Percentiles rank a stretch among this genome's conserved stretches.
phyloP scores from a whole-genome alignment of 2,888 invertebrate genomes.

The Drosophila nr. perissopoda region DNA sequence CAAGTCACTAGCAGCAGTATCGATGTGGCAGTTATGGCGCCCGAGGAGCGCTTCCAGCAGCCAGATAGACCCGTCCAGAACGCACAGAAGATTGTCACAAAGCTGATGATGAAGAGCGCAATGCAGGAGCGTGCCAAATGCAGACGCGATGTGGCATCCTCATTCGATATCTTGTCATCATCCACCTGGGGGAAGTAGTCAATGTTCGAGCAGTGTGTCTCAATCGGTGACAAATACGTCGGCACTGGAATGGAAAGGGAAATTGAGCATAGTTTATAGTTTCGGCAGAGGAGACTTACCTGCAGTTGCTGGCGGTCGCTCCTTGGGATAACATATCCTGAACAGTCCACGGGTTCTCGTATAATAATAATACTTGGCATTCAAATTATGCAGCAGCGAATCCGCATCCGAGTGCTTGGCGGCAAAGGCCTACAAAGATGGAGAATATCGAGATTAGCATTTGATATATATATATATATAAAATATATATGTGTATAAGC shows the following conservation, averaged over 20 bases:
- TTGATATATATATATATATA: not conserved
- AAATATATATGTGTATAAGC: not conserved
- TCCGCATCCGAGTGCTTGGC: slow-evolving; percentile 90
- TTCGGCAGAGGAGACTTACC: slow-evolving; percentile 86
- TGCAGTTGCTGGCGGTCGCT: slow-evolving; percentile 90
- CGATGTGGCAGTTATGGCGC: slow-evolving; percentile 96
- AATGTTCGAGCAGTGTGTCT: slow-evolving; percentile 97
- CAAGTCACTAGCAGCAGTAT: slow-evolving; percentile 88
- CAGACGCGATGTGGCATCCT: slow-evolving; percentile 93
- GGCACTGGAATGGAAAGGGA: slow-evolving; percentile 87
- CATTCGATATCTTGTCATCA: slow-evolving; percentile 83
- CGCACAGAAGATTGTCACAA: slow-evolving; percentile 95
- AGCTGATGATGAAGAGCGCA: slow-evolving; percentile 96
- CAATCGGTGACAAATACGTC: slow-evolving; percentile 95
- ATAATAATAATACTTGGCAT: slow-evolving; percentile 94
- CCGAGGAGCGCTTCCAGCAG: slow-evolving; percentile 97
- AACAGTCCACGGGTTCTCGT: slow-evolving; percentile 97
- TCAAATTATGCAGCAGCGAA: slow-evolving; percentile 91
- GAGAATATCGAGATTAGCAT: not conserved
- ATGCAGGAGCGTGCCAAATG: slow-evolving; percentile 96
- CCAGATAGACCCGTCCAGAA: slow-evolving; percentile 98
- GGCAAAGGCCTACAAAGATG: slow-evolving; percentile 88
- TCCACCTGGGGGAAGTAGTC: slow-evolving; percentile 92
- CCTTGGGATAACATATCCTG: slow-evolving; percentile 97
- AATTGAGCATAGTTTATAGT: not conserved